Evolutionary conservation across 2,797 vertebrate genomes (phyloP), one percentile per base, ranked within the genome.

Genomic region (Urophycis tenuis): DNA sequence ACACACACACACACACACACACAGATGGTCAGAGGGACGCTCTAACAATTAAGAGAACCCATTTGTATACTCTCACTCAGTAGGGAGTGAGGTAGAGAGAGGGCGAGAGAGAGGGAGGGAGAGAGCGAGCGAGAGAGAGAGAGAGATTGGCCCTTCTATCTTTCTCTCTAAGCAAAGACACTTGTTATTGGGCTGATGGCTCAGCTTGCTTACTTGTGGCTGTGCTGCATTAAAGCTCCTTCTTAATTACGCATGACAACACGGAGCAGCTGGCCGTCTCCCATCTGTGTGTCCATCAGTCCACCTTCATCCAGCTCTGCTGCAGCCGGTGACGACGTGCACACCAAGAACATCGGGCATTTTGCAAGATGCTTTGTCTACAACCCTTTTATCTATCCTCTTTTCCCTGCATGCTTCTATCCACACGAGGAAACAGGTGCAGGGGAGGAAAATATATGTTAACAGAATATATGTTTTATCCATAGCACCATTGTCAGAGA

Each of bases 171-270:
- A 22, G 45, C 45, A 49, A 49, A 67, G 60, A 67, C 9, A 67
- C 25, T 11, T n/a, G 22, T 60, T 60, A 67, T 67, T 29, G 60
- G 60, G 10, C 60, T 29, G 60, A 67, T 67, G 29, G 60, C 60
- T 29, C n/a, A 29, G 60, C 25, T 12, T 67, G 25, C 25, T 67
- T 25, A 67, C 60, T 29, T 83, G 81, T 85, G 87, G 85, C 84
- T 74, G 74, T 67, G 60, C 60, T 67, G 29, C n/a, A 67, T 12
- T 25, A 67, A 11, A 83, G 85, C 79, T 77, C 71, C 84, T 83
- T 88, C 79, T 83, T 89, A 90, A 91, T 90, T 87, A 88, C 86
- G 87, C 88, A 82, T 85, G 87, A 88, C 83, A 88, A 79, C 75
- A 30, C 22, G 0, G 36, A 87, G 80, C 87, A 89, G 85, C 85